Conservation (phyloP, 2,113 vertebrate genomes). For the Semicossyphus pulcher region DNA sequence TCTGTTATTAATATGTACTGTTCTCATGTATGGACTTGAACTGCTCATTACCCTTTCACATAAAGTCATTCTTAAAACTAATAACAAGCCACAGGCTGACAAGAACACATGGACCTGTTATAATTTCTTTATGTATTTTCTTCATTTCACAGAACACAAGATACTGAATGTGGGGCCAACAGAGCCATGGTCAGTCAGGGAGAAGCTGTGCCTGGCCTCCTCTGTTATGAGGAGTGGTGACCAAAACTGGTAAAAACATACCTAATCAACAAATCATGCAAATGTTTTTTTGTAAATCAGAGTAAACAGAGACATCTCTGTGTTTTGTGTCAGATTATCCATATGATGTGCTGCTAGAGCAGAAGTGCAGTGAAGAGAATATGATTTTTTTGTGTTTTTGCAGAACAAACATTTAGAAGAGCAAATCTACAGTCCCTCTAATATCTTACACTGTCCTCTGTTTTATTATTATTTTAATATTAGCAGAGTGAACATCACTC, state of each 20-base stretch:
- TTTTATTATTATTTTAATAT: no score
- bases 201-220: conserved; percentile 97
- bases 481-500: no score
- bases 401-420: no score
- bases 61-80: no score
- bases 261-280: not conserved
- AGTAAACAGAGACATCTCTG: not conserved
- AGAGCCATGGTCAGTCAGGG: conserved; percentile 96
- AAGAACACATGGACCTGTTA: no score
- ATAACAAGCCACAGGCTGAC: no score
- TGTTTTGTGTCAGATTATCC: not conserved
- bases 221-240: conserved; percentile 99
- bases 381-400: not conserved
- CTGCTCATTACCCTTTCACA: no score
- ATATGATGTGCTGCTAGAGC: not conserved
- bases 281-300: not conserved
- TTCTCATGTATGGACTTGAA: no score
- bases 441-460: no score
- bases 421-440: no score
- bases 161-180: conserved; percentile 93
- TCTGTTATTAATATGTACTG: no score
- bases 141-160: conserved; percentile 89
- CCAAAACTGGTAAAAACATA: conserved; percentile 92
- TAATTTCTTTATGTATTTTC: not conserved
- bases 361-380: not conserved